A percentile compares a stretch with the other conserved stretches of the same genome.
Evolutionary conservation across 92 coral and sea anemone genomes (phyloP).

Genomic region (Epizoanthus illoricatus): DNA sequence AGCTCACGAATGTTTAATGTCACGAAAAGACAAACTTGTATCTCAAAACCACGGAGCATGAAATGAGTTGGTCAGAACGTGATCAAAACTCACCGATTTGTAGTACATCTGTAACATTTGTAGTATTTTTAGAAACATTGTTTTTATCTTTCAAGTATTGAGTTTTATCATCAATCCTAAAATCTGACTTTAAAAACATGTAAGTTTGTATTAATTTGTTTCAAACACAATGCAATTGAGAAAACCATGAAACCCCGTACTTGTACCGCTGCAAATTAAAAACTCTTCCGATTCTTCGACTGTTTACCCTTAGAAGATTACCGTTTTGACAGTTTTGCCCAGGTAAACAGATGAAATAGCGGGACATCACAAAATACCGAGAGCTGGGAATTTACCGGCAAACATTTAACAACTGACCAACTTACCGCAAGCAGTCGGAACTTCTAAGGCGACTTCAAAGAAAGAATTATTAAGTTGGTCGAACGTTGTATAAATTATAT

Average conservation of each 20-base stretch:
- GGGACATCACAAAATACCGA: slow-evolving; percentile 31
- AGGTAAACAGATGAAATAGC: slow-evolving; percentile 33
- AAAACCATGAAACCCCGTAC: slow-evolving; percentile 17
- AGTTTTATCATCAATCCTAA: slow-evolving; percentile 1
- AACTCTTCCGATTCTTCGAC: slow-evolving; percentile 20
- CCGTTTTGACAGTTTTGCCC: slow-evolving; percentile 29
- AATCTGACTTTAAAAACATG: slow-evolving; percentile 13
- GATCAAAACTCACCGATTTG: neutral
- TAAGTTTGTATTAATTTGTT: slow-evolving; percentile 24
- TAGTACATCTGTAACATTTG: neutral
- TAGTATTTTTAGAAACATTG: neutral
- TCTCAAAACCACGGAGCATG: neutral
- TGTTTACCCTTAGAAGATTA: slow-evolving; percentile 30
- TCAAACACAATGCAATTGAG: slow-evolving; percentile 5
- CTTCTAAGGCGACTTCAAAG: slow-evolving; percentile 35
- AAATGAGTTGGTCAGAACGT: too few species aligned
- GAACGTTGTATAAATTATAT: slow-evolving; percentile 27
- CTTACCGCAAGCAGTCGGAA: slow-evolving; percentile 46
- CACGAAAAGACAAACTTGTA: slow-evolving; percentile 10
- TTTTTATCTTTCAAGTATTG: neutral
- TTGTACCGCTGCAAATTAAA: slow-evolving; percentile 15
- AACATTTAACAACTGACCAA: slow-evolving; percentile 18
- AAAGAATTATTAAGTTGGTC: slow-evolving; percentile 10
- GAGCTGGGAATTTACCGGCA: slow-evolving; percentile 8
- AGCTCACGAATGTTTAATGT: slow-evolving; percentile 5